These are phyloP conservation scores for Otus sunia DNA, from an alignment of 2,113 vertebrate species.

Conservation along the genomic window DNA sequence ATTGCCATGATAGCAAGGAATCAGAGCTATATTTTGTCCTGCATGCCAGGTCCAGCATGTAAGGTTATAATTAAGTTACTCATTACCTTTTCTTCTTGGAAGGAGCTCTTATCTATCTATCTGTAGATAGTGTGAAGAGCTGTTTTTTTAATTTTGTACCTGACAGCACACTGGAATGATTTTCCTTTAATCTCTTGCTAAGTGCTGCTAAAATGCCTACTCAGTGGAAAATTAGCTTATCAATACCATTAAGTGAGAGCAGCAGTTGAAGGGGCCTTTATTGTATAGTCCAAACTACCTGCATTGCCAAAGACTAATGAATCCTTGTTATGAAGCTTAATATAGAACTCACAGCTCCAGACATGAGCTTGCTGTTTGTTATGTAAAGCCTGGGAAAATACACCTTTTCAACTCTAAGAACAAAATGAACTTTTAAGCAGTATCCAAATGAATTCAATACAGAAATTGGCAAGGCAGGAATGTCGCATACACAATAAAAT, in stretches of 20 bases:
- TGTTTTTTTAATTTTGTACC: slow-evolving; percentile 51
- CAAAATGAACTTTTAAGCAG: background rate
- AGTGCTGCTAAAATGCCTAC: slow-evolving; percentile 20
- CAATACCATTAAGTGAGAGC: slow-evolving; percentile 21
- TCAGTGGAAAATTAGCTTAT: slow-evolving; percentile 61
- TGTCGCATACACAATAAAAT: background rate
- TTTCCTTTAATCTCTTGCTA: slow-evolving; percentile 42
- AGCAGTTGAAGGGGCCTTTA: background rate
- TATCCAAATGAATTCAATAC: background rate
- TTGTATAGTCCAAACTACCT: background rate
- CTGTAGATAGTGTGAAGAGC: background rate
- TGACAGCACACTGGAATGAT: slow-evolving; percentile 38
- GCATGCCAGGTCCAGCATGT: background rate
- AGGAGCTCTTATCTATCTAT: background rate
- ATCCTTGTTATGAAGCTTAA: background rate
- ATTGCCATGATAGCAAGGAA: background rate
- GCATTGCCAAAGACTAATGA: background rate
- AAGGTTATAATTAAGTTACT: background rate
- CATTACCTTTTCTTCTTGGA: background rate
- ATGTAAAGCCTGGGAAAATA: background rate
- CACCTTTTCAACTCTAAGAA: background rate
- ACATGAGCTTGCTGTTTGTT: background rate
- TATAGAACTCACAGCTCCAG: background rate
- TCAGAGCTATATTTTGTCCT: background rate
- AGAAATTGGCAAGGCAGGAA: background rate